Evolutionary conservation across 2,797 vertebrate genomes (phyloP), one percentile per base, ranked within the genome.

Genomic region (Pseudochaenichthys georgianus): DNA sequence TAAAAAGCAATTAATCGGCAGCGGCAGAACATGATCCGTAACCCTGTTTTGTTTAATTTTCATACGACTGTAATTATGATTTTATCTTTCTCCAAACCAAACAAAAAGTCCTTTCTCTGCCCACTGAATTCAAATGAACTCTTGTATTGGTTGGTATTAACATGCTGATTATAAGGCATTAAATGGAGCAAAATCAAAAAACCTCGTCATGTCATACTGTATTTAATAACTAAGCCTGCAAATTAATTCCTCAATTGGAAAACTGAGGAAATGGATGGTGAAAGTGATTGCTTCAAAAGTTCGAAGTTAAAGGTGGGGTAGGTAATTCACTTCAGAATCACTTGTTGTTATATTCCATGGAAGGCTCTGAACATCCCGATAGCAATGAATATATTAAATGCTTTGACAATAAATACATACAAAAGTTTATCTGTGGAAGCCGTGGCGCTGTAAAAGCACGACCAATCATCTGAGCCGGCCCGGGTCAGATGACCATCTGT

Each of bases 1-100:
- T 62, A 41, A 43, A 75, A 51, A 74, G 59, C 12, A 66, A 23
- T 55, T 60, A 70, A 70, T 41, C n/a, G n/a, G n/a, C n/a, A n/a
- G n/a, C 0, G 12, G 16, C 10, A 59, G 65, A 73, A 54, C 43
- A 43, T n/a, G n/a, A 61, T 17, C 4, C 8, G 21, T 23, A 13
- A 43, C 3, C 31, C 58, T 45, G 43, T 64, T 61, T 9, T 2
- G 16, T 1, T 64, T 28, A 28, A 38, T n/a, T 51, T 64, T 60
- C 59, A 64, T 9, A n/a, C 17, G 9, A 4, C 45, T 17, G 19
- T 53, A 64, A 67, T 63, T 17, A 54, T 23, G 42, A 75, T 51
- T 63, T 42, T 15, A 70, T 65, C 67, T 51, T 19, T 0, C 38
- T 70, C 45, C 60, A 54, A 75, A 28, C 64, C 23, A 28, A 28